Evolutionary conservation across 1,140 invertebrate genomes (phyloP).

Genomic region (Drosophila persimilis): DNA sequence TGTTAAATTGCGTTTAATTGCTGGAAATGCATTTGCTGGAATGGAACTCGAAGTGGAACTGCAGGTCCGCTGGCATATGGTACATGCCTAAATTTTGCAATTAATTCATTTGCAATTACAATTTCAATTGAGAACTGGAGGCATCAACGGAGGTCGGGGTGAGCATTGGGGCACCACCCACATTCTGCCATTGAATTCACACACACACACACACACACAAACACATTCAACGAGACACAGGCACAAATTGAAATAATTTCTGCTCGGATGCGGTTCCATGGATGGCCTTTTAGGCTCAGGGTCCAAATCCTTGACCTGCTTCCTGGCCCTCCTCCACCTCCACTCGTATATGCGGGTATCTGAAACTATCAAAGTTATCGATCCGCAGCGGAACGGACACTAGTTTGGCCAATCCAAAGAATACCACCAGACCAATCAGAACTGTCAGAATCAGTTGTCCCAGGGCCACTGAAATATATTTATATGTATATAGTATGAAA

Average conservation of each 20-base stretch:
- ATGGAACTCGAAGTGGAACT: conserved; percentile 13
- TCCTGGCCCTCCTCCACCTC: background rate
- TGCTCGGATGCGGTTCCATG: too few species aligned
- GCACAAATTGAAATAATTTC: conserved; percentile 1
- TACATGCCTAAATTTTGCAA: conserved; percentile 47
- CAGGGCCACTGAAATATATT: conserved; percentile 13
- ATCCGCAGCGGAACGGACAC: conserved; percentile 32
- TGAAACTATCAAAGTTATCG: conserved; percentile 41
- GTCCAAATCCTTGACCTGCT: conserved; percentile 29
- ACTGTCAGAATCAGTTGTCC: conserved; percentile 14
- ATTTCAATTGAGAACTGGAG: conserved; percentile 33
- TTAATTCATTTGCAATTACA: conserved; percentile 72
- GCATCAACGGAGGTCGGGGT: background rate
- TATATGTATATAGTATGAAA: background rate
- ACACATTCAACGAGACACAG: conserved; percentile 1
- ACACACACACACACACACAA: conserved; percentile 2
- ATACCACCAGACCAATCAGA: conserved; percentile 17
- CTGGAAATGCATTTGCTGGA: conserved; percentile 7
- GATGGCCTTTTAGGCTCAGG: conserved; percentile 6
- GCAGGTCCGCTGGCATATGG: conserved; percentile 3
- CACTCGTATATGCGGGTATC: background rate
- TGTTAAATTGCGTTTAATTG: conserved; percentile 52
- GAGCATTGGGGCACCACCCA: conserved; percentile 6
- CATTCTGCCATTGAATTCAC: background rate
- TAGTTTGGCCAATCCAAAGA: conserved; percentile 22